Percentiles rank a stretch among this genome's conserved stretches.
Conservation (phyloP, 2,888 invertebrate species). For the Phrixothrix hirtus region DNA sequence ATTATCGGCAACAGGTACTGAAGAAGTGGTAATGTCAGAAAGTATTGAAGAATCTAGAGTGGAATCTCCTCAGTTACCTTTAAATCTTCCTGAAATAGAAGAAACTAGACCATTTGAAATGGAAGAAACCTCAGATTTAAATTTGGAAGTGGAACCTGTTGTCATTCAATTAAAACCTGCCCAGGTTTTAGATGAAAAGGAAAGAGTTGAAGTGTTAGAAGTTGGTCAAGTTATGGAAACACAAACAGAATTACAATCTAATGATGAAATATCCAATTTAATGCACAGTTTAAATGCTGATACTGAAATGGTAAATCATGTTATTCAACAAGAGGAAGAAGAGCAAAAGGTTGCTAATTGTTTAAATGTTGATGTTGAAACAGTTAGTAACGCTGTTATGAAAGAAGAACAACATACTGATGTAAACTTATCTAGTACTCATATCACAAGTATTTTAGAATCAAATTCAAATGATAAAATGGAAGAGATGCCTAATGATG, state of each 20-base stretch:
- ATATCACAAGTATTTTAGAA: neutral
- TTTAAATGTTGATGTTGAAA: neutral
- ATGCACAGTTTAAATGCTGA: neutral
- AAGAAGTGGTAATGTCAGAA: too few species aligned
- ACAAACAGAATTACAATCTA: neutral
- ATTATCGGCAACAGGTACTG: too few species aligned
- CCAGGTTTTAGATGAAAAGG: neutral
- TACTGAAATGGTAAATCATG: neutral
- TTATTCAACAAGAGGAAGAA: neutral
- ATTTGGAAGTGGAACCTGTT: neutral
- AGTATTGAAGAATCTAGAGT: too few species aligned
- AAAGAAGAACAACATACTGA: neutral
- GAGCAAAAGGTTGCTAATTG: neutral
- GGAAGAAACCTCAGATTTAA: constrained; percentile 3
- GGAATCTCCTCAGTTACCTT: too few species aligned
- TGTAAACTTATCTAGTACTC: neutral
- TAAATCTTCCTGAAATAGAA: constrained; percentile 8
- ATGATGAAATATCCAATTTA: neutral
- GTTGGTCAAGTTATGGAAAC: neutral
- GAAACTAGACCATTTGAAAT: constrained; percentile 5
- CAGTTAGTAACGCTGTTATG: neutral
- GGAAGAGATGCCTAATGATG: neutral
- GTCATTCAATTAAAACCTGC: constrained; percentile 1
- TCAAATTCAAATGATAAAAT: neutral
- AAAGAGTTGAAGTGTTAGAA: constrained; percentile 1